Conservation (phyloP, 1,140 invertebrate genomes). For the Stenopsyche tienmushanensis region DNA sequence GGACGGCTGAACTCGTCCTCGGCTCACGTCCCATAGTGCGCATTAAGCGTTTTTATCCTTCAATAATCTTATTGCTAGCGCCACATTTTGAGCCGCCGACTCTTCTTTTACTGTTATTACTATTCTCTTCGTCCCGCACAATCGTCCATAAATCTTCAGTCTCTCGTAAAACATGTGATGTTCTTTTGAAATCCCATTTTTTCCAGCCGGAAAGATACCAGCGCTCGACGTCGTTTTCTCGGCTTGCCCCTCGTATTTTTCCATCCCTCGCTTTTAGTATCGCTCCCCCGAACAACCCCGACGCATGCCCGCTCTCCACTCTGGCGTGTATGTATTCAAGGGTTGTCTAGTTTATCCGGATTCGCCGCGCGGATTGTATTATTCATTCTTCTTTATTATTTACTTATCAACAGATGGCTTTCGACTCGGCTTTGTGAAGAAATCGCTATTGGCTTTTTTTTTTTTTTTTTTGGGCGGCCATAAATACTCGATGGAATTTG, state of each 20-base stretch:
- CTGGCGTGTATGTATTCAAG: conserved; percentile 12
- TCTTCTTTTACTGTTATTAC: conserved; percentile 30
- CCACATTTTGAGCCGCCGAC: conserved; percentile 12
- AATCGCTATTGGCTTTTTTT: too few species aligned
- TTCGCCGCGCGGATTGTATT: conserved; percentile 20
- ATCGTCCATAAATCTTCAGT: conserved; percentile 35
- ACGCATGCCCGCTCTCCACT: neutral
- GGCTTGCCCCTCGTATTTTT: conserved; percentile 22
- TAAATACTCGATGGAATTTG: too few species aligned
- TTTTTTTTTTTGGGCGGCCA: too few species aligned
- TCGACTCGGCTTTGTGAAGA: too few species aligned
- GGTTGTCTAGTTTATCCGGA: conserved; percentile 33
- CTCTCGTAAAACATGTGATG: conserved; percentile 38
- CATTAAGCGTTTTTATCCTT: conserved; percentile 37
- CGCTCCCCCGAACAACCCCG: too few species aligned
- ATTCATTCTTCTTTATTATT: conserved; percentile 33
- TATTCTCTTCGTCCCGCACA: conserved; percentile 15
- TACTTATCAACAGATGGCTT: conserved; percentile 27
- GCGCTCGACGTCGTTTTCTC: conserved; percentile 24
- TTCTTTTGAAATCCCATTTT: conserved; percentile 38
- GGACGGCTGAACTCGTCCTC: too few species aligned
- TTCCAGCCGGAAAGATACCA: conserved; percentile 22
- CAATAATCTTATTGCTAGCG: conserved; percentile 35
- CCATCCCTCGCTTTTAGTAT: conserved; percentile 8
- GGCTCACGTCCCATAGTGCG: too few species aligned